Evolutionary conservation across 1,140 invertebrate genomes (phyloP), one percentile per base, ranked within the genome.

Genomic region (Penaeus chinensis): DNA sequence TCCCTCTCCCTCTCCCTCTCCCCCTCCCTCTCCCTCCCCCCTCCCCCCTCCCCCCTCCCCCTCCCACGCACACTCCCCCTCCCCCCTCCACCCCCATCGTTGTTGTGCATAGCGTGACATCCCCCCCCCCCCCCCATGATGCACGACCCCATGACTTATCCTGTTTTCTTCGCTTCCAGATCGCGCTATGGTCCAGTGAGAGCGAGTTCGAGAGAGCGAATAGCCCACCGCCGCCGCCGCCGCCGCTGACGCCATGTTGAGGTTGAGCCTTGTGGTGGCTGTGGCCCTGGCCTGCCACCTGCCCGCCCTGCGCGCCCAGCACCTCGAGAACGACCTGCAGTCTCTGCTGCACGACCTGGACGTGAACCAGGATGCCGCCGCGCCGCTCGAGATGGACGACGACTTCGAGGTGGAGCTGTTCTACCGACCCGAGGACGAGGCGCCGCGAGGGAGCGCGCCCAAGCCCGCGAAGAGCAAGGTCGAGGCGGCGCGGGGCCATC

Each of bases 261-360:
- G 54, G 54, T 54, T 54, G 54, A 54, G 54, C 54, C 54, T 54
- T 54, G 54, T 54, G 54, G 54, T 77, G 74, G 22, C 19, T 7
- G 19, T 62, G 37, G 20, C 61, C 60, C 60, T 78, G 13, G 32
- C 60, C 66, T 19, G n/a, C 32, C 42, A 22, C n/a, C 20, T 60
- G 62, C 24, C n/a, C 13, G 20, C 77, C 62, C 3, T 32, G 13
- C 83, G 24, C 27, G 47, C 65, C n/a, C 85, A 87, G 42, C 85
- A 87, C 85, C 65, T 87, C 18, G 85, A 87, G 79, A 87, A 87
- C 78, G 85, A 87, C 85, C 78, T 87, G 11, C 83, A 85, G 32
- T 81, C 79, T 20, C 85, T 87, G 66, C 79, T 87, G 8, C 78
- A 87, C 66, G 85, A 87, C 79, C 13, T 82, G 54, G 79, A 74